These are phyloP conservation scores for Tethya wilhelma DNA, from an alignment of 37 sponge, comb jelly and placozoan species.

Conservation along the genomic window DNA sequence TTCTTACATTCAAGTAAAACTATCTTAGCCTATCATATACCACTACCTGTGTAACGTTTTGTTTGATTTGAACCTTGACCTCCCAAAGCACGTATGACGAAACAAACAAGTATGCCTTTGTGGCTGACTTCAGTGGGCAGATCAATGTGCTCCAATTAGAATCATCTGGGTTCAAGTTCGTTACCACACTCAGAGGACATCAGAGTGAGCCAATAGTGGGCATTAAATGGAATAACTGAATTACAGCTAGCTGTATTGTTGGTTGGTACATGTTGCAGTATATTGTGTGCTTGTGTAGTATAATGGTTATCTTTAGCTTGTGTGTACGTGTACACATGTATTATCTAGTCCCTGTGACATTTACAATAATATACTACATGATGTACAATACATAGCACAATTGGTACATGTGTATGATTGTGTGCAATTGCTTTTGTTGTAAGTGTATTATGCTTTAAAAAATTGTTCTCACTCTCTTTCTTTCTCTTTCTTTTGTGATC, in stretches of 20 bases:
- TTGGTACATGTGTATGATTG: no score
- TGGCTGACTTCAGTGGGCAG: conserved; percentile 92
- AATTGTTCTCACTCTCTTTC: neutral
- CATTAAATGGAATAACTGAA: neutral
- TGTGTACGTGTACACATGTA: neutral
- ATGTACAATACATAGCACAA: no score
- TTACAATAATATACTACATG: neutral
- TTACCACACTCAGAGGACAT: conserved; percentile 94
- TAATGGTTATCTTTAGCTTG: conserved; percentile 1
- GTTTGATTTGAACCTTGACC: no score
- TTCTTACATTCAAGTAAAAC: no score
- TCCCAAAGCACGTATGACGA: conserved; percentile 81
- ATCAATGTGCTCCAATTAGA: conserved; percentile 89
- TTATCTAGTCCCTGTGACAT: no score
- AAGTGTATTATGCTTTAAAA: neutral
- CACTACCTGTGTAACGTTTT: no score
- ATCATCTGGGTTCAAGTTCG: conserved; percentile 42
- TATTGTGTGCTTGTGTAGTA: neutral
- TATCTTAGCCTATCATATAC: no score
- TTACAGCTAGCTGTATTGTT: neutral
- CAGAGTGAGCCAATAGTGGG: conserved; percentile 71
- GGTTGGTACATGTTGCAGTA: neutral
- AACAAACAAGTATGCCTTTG: conserved; percentile 81
- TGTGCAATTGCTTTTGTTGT: neutral
- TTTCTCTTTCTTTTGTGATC: neutral